phyloP scores from a whole-genome alignment of 2,888 invertebrate species.

The Drosophila pseudotakahashii region DNA sequence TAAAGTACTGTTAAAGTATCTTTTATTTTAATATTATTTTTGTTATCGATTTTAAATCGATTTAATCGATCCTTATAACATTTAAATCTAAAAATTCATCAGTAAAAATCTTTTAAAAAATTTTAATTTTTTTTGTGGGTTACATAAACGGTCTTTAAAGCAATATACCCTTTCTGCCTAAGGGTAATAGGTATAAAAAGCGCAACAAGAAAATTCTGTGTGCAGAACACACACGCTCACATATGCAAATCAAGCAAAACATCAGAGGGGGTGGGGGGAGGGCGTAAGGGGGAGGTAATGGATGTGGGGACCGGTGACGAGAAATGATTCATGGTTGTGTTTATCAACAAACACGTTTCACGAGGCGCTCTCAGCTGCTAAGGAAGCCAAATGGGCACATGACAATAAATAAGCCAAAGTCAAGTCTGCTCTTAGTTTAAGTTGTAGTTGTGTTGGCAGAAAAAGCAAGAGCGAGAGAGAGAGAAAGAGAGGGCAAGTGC shows the following conservation, averaged over 20 bases:
- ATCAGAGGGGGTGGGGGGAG: slow-evolving; percentile 11
- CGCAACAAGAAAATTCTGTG: slow-evolving; percentile 68
- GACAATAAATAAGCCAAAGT: slow-evolving; percentile 62
- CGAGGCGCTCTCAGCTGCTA: slow-evolving; percentile 58
- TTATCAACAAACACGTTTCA: slow-evolving; percentile 78
- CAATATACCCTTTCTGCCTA: background rate
- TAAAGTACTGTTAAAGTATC: too few species aligned
- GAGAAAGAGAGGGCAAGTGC: background rate
- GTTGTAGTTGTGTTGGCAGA: slow-evolving; percentile 26
- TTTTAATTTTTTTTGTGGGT: background rate
- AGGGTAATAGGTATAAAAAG: slow-evolving; percentile 46
- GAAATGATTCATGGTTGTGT: slow-evolving; percentile 79
- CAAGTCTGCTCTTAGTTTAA: slow-evolving; percentile 43
- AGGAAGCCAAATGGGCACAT: slow-evolving; percentile 65
- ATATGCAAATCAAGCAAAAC: slow-evolving; percentile 73
- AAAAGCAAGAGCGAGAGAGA: background rate
- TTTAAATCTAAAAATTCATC: too few species aligned
- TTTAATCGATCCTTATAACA: too few species aligned
- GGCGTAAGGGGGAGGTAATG: slow-evolving; percentile 4
- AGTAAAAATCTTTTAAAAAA: background rate
- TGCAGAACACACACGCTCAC: slow-evolving; percentile 32
- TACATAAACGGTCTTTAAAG: too few species aligned
- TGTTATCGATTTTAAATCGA: too few species aligned
- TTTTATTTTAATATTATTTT: too few species aligned
- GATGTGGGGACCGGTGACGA: slow-evolving; percentile 26